Base-by-base conservation (phyloP, 1,140 invertebrate genomes). In the Aphidius ervi region DNA sequence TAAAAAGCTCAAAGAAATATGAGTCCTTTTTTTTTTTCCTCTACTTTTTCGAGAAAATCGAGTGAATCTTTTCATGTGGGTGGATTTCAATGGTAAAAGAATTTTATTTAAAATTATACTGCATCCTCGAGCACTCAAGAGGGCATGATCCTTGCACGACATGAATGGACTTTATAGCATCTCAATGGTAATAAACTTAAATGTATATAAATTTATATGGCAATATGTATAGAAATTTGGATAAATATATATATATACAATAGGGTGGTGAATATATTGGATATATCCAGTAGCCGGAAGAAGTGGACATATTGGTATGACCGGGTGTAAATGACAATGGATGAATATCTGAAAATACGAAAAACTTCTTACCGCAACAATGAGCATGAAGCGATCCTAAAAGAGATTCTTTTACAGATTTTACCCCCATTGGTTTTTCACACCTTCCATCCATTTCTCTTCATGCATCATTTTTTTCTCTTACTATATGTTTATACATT, bases 291-390 rank as follows among this genome's bases (percentile, higher is more conserved):
- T 62, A 62, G 47, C 60, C 60, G 60, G 60, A 70, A 69, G 68
- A 64, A 46, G 59, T 59, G 63, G 56, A 49, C 53, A 9, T 46
- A 42, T 42, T 10, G 31, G 31, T 40, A 31, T 37, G 5, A 23
- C 54, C 41, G 40, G 9, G 37, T 49, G 31, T 23, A 50, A n/a
- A 37, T 23, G 4, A 61, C 54, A 41, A 63, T 45, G 47, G 63
- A 42, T 47, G 50, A 48, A 61, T 64, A 61, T 49, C 50, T 56
- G 23, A 59, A 60, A 67, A 65, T 65, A 68, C 62, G 61, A 65
- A 75, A 77, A 78, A 77, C 75, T 77, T 77, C 76, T 78, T 77
- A 77, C 66, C 69, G 67, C 70, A 69, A 79, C 76, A 79, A 79
- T 79, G 62, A 58, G 69, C 66, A 43, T 54, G 67, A 64, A 69